A percentile compares a stretch with the other conserved stretches of the same genome.
Evolutionary conservation across 2,113 vertebrate genomes (phyloP).

Genomic region (Mormoops blainvillei): DNA sequence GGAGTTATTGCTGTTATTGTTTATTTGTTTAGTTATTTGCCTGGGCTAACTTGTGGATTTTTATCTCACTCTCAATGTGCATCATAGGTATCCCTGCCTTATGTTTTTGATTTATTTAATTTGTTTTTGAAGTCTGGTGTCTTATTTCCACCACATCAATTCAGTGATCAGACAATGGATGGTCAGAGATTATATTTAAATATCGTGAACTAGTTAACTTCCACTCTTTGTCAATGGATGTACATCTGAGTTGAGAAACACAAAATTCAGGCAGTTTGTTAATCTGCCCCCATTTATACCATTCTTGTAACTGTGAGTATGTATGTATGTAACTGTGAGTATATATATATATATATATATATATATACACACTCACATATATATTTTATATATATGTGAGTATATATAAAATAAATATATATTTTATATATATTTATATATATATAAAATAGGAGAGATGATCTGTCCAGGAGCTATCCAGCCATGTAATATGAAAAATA

Average conservation of each 20-base stretch:
- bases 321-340: no score
- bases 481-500: no score
- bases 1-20: background rate
- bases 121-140: background rate
- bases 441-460: no score
- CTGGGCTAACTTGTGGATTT: background rate
- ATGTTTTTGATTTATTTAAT: background rate
- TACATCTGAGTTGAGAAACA: background rate
- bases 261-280: background rate
- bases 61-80: background rate
- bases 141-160: background rate
- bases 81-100: background rate
- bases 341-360: no score
- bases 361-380: no score
- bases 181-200: background rate
- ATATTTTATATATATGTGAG: no score
- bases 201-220: background rate
- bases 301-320: background rate
- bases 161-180: background rate
- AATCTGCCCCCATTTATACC: background rate
- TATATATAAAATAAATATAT: no score
- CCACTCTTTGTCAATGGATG: background rate
- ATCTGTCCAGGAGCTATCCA: no score
- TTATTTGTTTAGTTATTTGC: background rate
- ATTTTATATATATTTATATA: no score